phyloP scores from a whole-genome alignment of 1,140 invertebrate species.

The Rhagoletis zephyria region DNA sequence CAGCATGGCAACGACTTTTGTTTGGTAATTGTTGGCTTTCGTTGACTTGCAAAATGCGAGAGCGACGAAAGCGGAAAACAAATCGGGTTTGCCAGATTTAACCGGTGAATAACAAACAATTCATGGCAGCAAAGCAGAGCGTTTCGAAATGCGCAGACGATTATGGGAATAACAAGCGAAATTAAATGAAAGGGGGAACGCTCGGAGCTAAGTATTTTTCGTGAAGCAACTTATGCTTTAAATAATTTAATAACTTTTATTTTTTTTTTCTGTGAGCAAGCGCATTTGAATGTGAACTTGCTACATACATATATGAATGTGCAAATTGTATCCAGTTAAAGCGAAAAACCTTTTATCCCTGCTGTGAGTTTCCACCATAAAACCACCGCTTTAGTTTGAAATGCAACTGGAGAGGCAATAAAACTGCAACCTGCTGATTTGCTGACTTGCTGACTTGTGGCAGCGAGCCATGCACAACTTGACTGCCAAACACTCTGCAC shows the following conservation, averaged over 20 bases:
- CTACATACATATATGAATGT: background rate
- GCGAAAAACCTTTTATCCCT: background rate
- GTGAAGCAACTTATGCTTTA: background rate
- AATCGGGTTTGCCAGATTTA: too few species aligned
- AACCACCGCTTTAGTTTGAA: background rate
- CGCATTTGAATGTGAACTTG: background rate
- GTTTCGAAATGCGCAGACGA: background rate
- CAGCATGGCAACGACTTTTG: background rate
- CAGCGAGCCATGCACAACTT: background rate
- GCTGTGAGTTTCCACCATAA: background rate
- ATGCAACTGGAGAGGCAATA: slow-evolving; percentile 9
- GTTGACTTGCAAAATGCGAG: background rate
- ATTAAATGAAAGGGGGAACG: background rate
- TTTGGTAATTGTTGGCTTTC: background rate
- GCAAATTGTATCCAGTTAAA: slow-evolving; percentile 19
- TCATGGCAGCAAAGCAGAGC: background rate
- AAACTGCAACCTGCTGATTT: slow-evolving; percentile 29
- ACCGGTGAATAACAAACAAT: too few species aligned
- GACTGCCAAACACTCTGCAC: background rate
- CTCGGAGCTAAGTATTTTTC: background rate
- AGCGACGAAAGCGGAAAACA: background rate
- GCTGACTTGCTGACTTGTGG: background rate
- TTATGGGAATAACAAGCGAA: background rate
- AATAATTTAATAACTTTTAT: slow-evolving; percentile 14
- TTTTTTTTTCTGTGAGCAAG: background rate